Base-by-base conservation (phyloP, 2,888 invertebrate species). In the Nebria brevicollis region DNA sequence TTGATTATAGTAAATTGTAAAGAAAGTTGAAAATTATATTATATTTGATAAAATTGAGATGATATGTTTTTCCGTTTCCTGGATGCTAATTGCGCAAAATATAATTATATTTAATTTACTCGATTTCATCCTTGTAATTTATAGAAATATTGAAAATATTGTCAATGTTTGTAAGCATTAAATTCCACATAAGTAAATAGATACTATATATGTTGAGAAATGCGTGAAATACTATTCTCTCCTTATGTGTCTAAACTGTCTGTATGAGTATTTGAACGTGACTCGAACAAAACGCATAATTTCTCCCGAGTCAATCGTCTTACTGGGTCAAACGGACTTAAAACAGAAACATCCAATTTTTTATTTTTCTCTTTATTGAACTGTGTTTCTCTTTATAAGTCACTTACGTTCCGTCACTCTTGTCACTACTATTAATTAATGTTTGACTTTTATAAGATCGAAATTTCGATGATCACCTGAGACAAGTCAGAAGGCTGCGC, bases 1-100 rank as follows among this genome's bases (percentile, higher is more conserved):
- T 15, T n/a, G 7, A 11, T 11, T 10, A 15, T 68, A 43, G 77
- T n/a, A 77, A 77, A 66, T 66, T 66, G 68, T 77, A 7, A 77
- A 70, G 77, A 68, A 77, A 77, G 77, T 77, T 41, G 41, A 77
- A 66, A 68, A 68, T 77, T 42, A 1, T 68, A 68, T 70, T 77
- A n/a, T 43, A 6, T 34, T 41, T 13, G 41, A 15, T 66, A 11
- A 65, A 10, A 43, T 66, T n/a, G 26, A 34, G 34, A 34, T 4
- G 34, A 34, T 34, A 34, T 0, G 2, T 34, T 34, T 34, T 34
- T 34, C 5, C 34, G 34, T 34, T 34, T 34, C 34, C 34, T 34
- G 34, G 20, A 20, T 20, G 20, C 1, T 20, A 20, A 20, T 20
- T 20, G 20, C 1, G 20, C 20, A 20, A 20, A 20, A 20, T 20